Evolutionary conservation across 2,797 vertebrate species (phyloP).

Genomic region (Monodelphis domestica): DNA sequence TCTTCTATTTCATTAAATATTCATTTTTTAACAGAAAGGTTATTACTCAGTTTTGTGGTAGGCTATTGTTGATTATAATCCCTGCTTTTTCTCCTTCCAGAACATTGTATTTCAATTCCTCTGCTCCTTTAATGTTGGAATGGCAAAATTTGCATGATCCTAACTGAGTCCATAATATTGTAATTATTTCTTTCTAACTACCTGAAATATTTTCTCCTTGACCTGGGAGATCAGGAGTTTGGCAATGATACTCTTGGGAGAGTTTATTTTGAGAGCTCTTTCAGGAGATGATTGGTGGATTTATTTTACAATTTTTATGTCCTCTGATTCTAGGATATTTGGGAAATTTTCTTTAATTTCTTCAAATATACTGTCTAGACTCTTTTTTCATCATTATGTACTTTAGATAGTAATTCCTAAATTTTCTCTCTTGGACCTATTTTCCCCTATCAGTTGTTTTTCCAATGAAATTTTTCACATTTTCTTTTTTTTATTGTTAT

Average conservation of each 20-base stretch:
- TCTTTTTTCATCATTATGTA: not conserved
- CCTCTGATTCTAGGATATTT: not conserved
- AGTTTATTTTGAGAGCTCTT: not conserved
- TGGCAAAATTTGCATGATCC: not conserved
- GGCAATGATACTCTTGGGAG: not conserved
- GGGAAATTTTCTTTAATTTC: not conserved
- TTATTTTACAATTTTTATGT: not conserved
- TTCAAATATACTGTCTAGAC: too few species aligned
- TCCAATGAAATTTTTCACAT: not conserved
- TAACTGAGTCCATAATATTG: not conserved
- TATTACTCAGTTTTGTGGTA: not conserved
- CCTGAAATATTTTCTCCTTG: not conserved
- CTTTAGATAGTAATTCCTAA: too few species aligned
- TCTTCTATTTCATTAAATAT: not conserved
- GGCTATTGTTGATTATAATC: not conserved
- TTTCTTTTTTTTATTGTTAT: not conserved
- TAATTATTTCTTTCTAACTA: not conserved
- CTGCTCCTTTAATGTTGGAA: too few species aligned
- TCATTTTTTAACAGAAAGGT: not conserved
- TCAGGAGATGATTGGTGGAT: not conserved
- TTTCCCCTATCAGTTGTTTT: not conserved
- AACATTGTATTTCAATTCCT: not conserved
- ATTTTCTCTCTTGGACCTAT: not conserved
- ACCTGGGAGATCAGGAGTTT: not conserved
- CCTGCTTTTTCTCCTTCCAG: not conserved